Evolutionary conservation across 2,797 vertebrate genomes (phyloP).

Genomic region (Pangasius macronema): DNA sequence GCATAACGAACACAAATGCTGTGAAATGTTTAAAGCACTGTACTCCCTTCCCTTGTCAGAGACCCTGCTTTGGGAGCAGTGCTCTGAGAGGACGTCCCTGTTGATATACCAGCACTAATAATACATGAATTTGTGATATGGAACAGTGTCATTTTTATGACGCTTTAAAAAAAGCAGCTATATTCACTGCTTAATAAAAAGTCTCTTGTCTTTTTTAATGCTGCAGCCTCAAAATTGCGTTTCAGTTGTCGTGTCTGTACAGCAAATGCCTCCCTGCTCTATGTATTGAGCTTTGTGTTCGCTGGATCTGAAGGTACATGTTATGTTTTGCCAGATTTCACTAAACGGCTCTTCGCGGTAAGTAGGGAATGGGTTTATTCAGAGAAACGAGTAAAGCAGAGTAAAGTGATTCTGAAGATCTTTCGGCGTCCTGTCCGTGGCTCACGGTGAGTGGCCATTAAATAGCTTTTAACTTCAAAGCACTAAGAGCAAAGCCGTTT

Average conservation of each 20-base stretch:
- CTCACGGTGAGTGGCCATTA: slow-evolving; percentile 54
- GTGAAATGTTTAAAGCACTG: not conserved
- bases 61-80: not conserved
- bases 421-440: slow-evolving; percentile 30
- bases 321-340: slow-evolving; percentile 17
- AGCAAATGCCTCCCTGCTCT: slow-evolving; percentile 21
- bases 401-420: slow-evolving; percentile 43
- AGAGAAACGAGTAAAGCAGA: slow-evolving; percentile 36
- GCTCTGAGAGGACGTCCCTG: not conserved
- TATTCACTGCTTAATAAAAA: slow-evolving; percentile 26
- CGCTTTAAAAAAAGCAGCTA: slow-evolving; percentile 2
- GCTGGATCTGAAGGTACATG: slow-evolving; percentile 10
- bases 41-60: not conserved
- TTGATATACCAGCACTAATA: not conserved
- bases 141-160: not conserved
- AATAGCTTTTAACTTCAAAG: slow-evolving; percentile 59
- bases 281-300: slow-evolving; percentile 17
- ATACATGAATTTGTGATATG: not conserved
- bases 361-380: slow-evolving; percentile 40
- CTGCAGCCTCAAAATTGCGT: not conserved
- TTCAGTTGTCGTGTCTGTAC: slow-evolving; percentile 13
- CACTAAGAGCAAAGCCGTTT: slow-evolving; percentile 44
- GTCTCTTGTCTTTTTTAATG: not conserved
- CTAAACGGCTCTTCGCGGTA: slow-evolving; percentile 8
- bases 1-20: not conserved